A percentile compares a stretch with the other conserved stretches of the same genome.
These are phyloP conservation scores for Noctua comes DNA, from an alignment of 2,888 invertebrate genomes.

Conservation along the genomic window DNA sequence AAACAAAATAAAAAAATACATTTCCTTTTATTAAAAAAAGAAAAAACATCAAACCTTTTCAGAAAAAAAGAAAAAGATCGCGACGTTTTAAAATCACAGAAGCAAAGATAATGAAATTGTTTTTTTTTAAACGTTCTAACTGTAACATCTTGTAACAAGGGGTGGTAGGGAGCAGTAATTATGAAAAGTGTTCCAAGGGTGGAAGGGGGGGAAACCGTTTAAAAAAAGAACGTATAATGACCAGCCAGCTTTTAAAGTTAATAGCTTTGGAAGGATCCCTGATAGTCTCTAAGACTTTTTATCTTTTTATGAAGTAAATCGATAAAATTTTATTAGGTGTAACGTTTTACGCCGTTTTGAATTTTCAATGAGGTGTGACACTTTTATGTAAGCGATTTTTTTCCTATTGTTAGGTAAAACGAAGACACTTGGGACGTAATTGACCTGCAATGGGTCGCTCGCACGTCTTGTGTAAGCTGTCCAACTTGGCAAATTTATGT, in stretches of 20 bases:
- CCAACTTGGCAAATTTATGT: not conserved
- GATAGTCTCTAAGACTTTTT: slow-evolving; percentile 66
- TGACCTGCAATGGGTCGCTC: too few species aligned
- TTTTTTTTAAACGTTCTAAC: slow-evolving; percentile 76
- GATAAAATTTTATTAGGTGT: slow-evolving; percentile 59
- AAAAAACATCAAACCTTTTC: not conserved
- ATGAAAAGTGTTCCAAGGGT: slow-evolving; percentile 88
- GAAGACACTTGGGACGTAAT: not conserved
- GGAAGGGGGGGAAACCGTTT: slow-evolving; percentile 80
- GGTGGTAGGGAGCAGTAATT: slow-evolving; percentile 83
- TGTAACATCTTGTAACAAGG: slow-evolving; percentile 87
- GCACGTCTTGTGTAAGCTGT: not conserved
- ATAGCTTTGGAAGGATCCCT: slow-evolving; percentile 87
- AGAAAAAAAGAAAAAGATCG: slow-evolving; percentile 37
- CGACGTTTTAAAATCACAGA: slow-evolving; percentile 62
- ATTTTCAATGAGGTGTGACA: slow-evolving; percentile 24
- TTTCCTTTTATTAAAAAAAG: not conserved
- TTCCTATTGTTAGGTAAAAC: not conserved
- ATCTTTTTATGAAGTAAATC: slow-evolving; percentile 54
- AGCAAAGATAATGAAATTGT: slow-evolving; percentile 76
- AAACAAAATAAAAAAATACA: not conserved
- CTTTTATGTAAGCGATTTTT: not conserved
- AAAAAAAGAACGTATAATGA: slow-evolving; percentile 88
- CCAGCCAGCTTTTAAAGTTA: slow-evolving; percentile 87
- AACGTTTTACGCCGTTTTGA: slow-evolving; percentile 40